Conservation (phyloP, 2,888 invertebrate species). For the Andrena hattorfiana region DNA sequence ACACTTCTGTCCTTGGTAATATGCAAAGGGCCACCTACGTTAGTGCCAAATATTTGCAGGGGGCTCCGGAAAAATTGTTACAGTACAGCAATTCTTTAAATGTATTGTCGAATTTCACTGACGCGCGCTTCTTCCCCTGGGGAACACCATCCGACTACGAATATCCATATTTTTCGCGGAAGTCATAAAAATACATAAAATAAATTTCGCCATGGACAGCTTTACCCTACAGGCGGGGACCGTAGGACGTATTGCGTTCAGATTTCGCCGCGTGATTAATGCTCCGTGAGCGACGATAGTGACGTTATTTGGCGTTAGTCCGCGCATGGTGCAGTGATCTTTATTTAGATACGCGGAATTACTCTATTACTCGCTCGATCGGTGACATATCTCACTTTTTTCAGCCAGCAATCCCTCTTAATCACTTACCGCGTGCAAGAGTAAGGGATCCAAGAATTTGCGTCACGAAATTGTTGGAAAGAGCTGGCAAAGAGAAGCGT, state of each 20-base stretch:
- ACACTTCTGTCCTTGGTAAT: no score
- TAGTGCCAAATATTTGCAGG: no score
- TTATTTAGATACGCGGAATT: conserved; percentile 6
- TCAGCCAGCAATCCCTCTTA: background rate
- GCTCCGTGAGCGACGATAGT: conserved; percentile 10
- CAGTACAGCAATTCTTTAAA: background rate
- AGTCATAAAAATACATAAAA: conserved; percentile 43
- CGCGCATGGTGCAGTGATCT: conserved; percentile 5
- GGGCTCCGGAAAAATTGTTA: background rate
- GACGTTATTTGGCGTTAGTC: conserved; percentile 16
- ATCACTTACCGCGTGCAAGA: background rate
- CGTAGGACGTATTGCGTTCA: conserved; percentile 15
- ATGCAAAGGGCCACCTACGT: no score
- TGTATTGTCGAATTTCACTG: background rate
- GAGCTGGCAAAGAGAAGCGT: conserved; percentile 14
- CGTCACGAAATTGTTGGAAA: conserved; percentile 14
- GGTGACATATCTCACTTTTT: background rate
- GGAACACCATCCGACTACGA: conserved; percentile 25
- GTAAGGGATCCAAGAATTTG: background rate
- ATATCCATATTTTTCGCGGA: conserved; percentile 38
- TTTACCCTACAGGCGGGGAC: conserved; percentile 1
- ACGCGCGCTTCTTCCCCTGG: conserved; percentile 6
- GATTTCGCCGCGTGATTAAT: conserved; percentile 29
- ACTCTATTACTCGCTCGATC: background rate
- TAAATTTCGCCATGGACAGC: conserved; percentile 37